Evolutionary conservation across 2,888 invertebrate genomes (phyloP), one percentile per base, ranked within the genome.

Genomic region (Pristionchus japonicus): DNA sequence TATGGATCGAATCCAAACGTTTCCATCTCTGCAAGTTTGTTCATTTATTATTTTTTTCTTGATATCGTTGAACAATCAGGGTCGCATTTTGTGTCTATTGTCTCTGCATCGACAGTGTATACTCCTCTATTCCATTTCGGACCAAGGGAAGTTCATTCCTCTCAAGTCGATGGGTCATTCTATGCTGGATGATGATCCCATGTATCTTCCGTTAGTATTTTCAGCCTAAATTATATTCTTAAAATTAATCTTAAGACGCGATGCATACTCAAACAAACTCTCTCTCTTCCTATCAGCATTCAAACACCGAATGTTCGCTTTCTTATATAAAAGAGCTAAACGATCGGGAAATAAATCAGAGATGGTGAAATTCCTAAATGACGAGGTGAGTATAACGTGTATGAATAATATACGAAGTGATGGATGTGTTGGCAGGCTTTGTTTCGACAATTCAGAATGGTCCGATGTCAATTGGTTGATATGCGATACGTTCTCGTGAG

Each of bases 161-260:
- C 67, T 86, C 27, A 86, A 86, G 43, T 47, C 64, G 11, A 67
- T 86, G 15, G 85, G 85, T 0, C 85, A 86, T 27, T 67, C 85
- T n/a, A 43, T 86, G 47, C n/a, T 43, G 9, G 40, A 40, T 27
- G 85, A 86, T 86, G 85, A 86, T 67, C 40, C 31, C 23, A 27
- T 86, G 15, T 86, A 67, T 34, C 67, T 86, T n/a, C 85, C 85
- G 85, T 67, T n/a, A 27, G 85, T 43, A 67, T 20, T n/a, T 57
- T 15, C 20, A 27, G 13, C 20, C 37, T 17, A 27, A 74, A n/a
- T 13, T 1, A 13, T n/a, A 9, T 37, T 23, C 13, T n/a, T n/a
- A n/a, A n/a, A n/a, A n/a, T n/a, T n/a, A n/a, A n/a, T n/a, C 27
- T 34, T 52, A 23, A 84, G 34, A 34, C 9, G 3, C 17, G 61